Evolutionary conservation across 1,140 invertebrate genomes (phyloP).

Genomic region (Nasonia longicornis): DNA sequence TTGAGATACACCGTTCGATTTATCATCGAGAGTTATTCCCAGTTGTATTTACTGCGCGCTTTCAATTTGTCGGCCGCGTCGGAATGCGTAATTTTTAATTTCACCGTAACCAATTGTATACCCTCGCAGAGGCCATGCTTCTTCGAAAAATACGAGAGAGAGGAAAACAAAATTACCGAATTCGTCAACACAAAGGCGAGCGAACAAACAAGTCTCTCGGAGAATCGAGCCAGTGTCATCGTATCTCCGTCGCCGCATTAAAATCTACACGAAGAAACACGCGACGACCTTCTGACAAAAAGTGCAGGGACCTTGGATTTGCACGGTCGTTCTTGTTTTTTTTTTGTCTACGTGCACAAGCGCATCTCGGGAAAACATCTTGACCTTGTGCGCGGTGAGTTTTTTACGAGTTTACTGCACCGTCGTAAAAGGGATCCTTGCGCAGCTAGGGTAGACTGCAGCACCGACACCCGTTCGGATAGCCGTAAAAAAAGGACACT

Average conservation of each 20-base stretch:
- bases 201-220: background rate
- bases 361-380: conserved; percentile 41
- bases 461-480: conserved; percentile 53
- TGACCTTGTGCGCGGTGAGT: conserved; percentile 56
- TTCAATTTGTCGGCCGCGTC: background rate
- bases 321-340: conserved; percentile 31
- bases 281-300: background rate
- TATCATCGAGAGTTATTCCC: background rate
- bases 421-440: conserved; percentile 56
- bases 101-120: background rate
- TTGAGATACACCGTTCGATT: background rate
- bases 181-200: background rate
- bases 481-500: conserved; percentile 55
- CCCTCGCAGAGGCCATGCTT: too few species aligned
- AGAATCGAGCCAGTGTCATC: background rate
- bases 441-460: conserved; percentile 24
- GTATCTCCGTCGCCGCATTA: background rate
- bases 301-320: conserved; percentile 38
- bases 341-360: conserved; percentile 23
- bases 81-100: background rate
- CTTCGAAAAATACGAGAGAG: background rate
- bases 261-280: conserved; percentile 18
- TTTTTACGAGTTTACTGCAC: conserved; percentile 58
- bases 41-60: background rate
- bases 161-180: background rate